These are phyloP conservation scores for Strongylocentrotus purpuratus DNA, from an alignment of 35 echinoderm and acorn worm genomes.

Conservation along the genomic window DNA sequence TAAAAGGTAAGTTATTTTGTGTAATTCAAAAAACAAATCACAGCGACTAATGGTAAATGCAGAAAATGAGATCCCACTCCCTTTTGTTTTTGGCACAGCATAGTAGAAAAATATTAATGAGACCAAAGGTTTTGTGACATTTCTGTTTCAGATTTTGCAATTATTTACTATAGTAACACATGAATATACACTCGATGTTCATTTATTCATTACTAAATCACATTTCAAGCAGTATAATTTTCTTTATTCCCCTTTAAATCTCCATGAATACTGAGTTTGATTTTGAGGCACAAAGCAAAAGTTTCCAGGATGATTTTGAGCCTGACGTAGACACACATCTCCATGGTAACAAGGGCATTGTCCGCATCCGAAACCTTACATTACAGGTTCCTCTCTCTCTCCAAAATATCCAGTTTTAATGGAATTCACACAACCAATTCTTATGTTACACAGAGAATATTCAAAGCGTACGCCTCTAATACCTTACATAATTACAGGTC, in stretches of 20 bases:
- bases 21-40: too few species aligned
- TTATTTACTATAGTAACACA: background rate
- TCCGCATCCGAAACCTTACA: background rate
- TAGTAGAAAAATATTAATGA: too few species aligned
- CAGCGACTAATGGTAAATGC: too few species aligned
- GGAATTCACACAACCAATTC: background rate
- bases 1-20: too few species aligned
- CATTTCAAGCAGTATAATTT: background rate
- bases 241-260: background rate
- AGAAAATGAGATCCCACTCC: too few species aligned
- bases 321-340: background rate
- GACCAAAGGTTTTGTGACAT: background rate
- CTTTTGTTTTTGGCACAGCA: too few species aligned
- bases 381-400: background rate
- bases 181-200: background rate
- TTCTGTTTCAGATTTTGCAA: background rate
- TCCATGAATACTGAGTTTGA: background rate
- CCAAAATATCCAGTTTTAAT: background rate
- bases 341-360: background rate
- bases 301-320: background rate
- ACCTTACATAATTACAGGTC: too few species aligned
- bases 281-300: background rate
- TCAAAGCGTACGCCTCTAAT: too few species aligned
- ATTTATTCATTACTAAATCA: background rate
- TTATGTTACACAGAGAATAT: background rate